Evolutionary conservation across 2,797 vertebrate species (phyloP).

Genomic region (Carduelis carduelis): DNA sequence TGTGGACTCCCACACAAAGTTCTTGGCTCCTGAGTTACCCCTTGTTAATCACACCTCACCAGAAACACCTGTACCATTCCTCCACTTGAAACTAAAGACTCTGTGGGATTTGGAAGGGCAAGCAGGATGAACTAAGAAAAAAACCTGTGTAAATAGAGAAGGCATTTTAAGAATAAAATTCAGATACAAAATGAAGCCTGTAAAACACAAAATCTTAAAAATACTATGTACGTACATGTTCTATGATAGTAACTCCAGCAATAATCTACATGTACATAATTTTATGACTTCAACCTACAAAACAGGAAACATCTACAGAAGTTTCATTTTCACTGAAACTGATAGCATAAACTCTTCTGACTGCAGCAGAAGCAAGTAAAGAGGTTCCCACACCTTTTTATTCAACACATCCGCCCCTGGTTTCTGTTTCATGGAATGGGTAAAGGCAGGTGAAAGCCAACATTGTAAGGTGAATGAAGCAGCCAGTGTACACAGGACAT

Average conservation of each 20-base stretch:
- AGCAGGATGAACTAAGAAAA: neutral
- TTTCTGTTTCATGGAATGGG: neutral
- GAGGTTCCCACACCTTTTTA: neutral
- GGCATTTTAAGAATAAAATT: neutral
- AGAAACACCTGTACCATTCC: neutral
- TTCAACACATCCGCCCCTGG: too few relatives aligned
- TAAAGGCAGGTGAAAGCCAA: neutral
- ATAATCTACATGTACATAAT: neutral
- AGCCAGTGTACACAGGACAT: fast-evolving
- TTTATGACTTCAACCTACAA: neutral
- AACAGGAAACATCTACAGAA: neutral
- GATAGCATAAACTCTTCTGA: neutral
- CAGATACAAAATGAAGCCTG: fast-evolving
- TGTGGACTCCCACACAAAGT: fast-evolving
- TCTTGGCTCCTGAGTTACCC: neutral
- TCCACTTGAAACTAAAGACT: neutral
- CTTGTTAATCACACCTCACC: neutral
- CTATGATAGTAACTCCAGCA: neutral
- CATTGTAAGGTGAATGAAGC: fast-evolving
- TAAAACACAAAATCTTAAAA: neutral
- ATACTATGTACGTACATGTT: fast-evolving
- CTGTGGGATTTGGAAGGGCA: neutral
- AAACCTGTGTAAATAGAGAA: fast-evolving
- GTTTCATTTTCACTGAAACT: neutral
- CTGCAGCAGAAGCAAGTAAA: neutral